These are phyloP conservation scores for Disparrhopalites patrizii DNA, from an alignment of 2,888 invertebrate genomes.

Conservation along the genomic window DNA sequence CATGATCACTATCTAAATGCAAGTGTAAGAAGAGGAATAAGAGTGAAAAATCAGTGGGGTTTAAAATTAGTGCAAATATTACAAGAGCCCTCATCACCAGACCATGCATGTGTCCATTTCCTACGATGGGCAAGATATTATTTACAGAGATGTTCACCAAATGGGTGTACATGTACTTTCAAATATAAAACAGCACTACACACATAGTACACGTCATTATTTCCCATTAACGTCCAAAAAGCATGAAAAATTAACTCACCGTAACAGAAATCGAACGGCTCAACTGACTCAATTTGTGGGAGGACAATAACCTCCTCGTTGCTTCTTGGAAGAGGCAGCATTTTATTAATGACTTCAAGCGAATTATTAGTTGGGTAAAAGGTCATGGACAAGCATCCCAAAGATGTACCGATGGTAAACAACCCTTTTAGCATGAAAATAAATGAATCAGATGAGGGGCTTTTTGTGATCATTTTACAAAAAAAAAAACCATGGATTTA, in stretches of 20 bases:
- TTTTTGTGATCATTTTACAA: not conserved
- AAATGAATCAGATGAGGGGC: not conserved
- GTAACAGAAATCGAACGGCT: not conserved
- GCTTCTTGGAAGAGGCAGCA: conserved; percentile 23
- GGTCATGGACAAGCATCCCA: conserved; percentile 34
- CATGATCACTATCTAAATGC: not conserved
- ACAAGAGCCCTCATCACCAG: too few species aligned
- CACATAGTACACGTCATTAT: not conserved
- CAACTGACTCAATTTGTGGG: not conserved
- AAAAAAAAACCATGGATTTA: not conserved
- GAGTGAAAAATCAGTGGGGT: not conserved
- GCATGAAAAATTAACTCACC: not conserved
- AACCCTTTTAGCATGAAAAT: conserved; percentile 27
- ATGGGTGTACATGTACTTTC: too few species aligned
- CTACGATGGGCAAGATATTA: too few species aligned
- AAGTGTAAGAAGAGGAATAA: not conserved
- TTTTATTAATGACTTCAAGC: conserved; percentile 34
- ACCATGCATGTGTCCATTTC: too few species aligned
- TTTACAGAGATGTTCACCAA: too few species aligned
- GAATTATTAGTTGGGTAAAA: conserved; percentile 33
- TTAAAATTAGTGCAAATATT: too few species aligned
- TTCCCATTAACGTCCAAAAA: not conserved
- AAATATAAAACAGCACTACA: not conserved
- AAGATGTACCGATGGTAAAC: conserved; percentile 33
- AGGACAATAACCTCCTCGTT: not conserved